Conservation (phyloP, 1,140 invertebrate species). For the honey bee (Apis mellifera) region Amel_HAv3.1 CM009934.2:5113001-5113500, state of each 20-base stretch:
- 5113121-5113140: conserved; percentile 55
- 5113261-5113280: not conserved
- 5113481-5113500: not conserved
- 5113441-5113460: not conserved
- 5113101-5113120: not conserved
- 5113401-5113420: not conserved
- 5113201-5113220: conserved; percentile 63
- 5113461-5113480: not conserved
- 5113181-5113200: conserved; percentile 60
- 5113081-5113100: not conserved
- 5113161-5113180: conserved; percentile 57
- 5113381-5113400: no score
- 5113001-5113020: conserved; percentile 21
- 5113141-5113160: conserved; percentile 54
- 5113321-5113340: not conserved
- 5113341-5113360: not conserved
- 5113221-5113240: conserved; percentile 48
- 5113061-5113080: conserved; percentile 30
- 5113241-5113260: conserved; percentile 26
- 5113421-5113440: not conserved
- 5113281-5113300: not conserved
- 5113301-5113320: no score
- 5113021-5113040: conserved; percentile 18
- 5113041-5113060: conserved; percentile 55
- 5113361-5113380: no score